Evolutionary conservation across 1,140 invertebrate genomes (phyloP).

Genomic region (Pseudachorutes palmiensis): DNA sequence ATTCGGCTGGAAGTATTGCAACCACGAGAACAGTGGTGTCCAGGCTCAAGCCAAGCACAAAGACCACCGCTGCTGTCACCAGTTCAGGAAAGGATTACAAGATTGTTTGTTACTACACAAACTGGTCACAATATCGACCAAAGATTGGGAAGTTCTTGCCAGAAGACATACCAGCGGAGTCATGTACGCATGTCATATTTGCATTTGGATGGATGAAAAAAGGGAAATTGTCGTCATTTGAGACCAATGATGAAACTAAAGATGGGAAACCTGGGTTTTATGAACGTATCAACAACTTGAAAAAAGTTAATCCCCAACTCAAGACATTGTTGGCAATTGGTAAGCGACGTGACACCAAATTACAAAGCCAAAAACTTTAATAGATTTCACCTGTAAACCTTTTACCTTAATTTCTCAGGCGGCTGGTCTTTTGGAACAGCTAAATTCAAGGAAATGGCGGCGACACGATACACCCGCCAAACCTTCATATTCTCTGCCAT

Average conservation of each 20-base stretch:
- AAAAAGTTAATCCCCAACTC: conserved; percentile 79
- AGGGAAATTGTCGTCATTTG: conserved; percentile 80
- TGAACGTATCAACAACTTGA: conserved; percentile 69
- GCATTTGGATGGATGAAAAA: conserved; percentile 96
- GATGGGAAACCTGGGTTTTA: conserved; percentile 84
- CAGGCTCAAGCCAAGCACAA: neutral
- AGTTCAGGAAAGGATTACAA: conserved; percentile 8
- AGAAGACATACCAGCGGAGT: conserved; percentile 87
- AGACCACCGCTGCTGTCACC: neutral
- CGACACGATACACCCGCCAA: conserved; percentile 74
- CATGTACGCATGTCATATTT: conserved; percentile 93
- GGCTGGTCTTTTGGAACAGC: conserved; percentile 93
- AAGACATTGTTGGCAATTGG: conserved; percentile 83
- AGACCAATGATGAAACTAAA: conserved; percentile 85
- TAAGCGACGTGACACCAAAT: conserved; percentile 48
- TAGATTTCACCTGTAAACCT: too few species aligned
- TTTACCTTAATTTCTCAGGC: too few species aligned
- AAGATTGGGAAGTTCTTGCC: conserved; percentile 88
- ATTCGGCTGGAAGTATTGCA: conserved; percentile 41
- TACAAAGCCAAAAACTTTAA: neutral
- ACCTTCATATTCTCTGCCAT: conserved; percentile 91
- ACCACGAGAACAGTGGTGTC: neutral
- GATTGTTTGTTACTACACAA: conserved; percentile 91
- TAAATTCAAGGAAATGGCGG: conserved; percentile 88
- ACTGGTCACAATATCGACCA: conserved; percentile 92